Conservation (phyloP, 2,113 vertebrate species). For the Nasalis larvatus region DNA sequence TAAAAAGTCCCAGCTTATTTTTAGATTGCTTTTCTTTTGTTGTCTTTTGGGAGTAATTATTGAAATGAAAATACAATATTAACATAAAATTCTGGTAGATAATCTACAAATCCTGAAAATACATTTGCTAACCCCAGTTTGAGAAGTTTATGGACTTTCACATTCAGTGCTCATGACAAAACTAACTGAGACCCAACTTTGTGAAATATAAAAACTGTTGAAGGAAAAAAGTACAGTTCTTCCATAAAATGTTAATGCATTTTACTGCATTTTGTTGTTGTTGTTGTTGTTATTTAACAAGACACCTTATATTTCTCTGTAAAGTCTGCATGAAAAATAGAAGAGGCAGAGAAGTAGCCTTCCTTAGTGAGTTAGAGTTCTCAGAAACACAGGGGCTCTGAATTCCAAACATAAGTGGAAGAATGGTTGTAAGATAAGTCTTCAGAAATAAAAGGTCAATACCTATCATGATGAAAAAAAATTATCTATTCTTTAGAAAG, state of each 20-base stretch:
- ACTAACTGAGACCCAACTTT: background rate
- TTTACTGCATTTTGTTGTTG: background rate
- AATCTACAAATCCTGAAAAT: background rate
- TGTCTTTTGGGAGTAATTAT: background rate
- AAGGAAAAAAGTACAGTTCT: background rate
- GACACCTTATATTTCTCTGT: background rate
- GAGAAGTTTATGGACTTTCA: background rate
- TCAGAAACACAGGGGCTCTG: background rate
- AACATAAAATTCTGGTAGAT: background rate
- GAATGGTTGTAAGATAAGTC: background rate
- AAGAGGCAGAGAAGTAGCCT: background rate
- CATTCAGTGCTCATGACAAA: background rate
- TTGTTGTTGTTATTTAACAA: background rate
- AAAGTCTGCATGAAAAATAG: background rate
- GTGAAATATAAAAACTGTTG: background rate
- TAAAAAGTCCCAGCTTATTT: background rate
- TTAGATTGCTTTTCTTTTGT: background rate
- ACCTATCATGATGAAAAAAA: background rate
- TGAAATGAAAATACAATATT: background rate
- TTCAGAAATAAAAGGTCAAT: background rate
- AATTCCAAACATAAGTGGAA: background rate
- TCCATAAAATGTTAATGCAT: background rate
- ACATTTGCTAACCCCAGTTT: background rate
- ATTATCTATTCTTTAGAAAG: background rate
- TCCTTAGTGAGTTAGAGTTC: accelerated